Percentiles rank a stretch among this genome's conserved stretches.
Conservation (phyloP, 1,140 invertebrate genomes). For the Heliconius melpomene region DNA sequence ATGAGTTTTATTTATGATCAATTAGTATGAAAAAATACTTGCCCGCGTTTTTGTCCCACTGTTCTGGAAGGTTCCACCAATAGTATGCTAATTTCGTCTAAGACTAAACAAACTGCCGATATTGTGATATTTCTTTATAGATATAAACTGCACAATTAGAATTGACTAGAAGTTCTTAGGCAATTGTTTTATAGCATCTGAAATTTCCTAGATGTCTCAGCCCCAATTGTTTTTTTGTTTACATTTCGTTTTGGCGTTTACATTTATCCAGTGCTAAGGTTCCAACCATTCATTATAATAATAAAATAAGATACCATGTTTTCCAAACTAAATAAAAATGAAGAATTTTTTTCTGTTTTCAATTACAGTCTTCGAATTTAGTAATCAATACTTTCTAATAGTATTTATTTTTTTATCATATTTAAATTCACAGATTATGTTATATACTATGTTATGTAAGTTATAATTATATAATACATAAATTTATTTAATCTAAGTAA, state of each 20-base stretch:
- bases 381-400: not conserved
- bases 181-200: not conserved
- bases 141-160: conserved; percentile 27
- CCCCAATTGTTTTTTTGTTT: not conserved
- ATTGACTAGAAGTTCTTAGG: conserved; percentile 23
- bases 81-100: conserved; percentile 27
- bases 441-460: not conserved
- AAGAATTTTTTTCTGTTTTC: not conserved
- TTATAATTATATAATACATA: conserved; percentile 18
- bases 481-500: conserved; percentile 17
- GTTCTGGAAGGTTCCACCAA: conserved; percentile 21
- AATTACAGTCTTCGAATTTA: not conserved
- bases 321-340: no score
- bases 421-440: conserved; percentile 1
- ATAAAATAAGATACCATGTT: no score
- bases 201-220: not conserved
- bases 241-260: not conserved
- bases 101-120: conserved; percentile 57
- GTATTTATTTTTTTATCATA: not conserved
- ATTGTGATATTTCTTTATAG: conserved; percentile 61
- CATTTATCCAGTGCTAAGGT: not conserved
- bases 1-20: conserved; percentile 28
- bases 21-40: conserved; percentile 41
- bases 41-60: conserved; percentile 34
- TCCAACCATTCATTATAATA: no score